Percentiles rank a stretch among this genome's conserved stretches.
These are phyloP conservation scores for Poecilia velifera DNA, from an alignment of 2,797 vertebrate species.

Conservation along the genomic window DNA sequence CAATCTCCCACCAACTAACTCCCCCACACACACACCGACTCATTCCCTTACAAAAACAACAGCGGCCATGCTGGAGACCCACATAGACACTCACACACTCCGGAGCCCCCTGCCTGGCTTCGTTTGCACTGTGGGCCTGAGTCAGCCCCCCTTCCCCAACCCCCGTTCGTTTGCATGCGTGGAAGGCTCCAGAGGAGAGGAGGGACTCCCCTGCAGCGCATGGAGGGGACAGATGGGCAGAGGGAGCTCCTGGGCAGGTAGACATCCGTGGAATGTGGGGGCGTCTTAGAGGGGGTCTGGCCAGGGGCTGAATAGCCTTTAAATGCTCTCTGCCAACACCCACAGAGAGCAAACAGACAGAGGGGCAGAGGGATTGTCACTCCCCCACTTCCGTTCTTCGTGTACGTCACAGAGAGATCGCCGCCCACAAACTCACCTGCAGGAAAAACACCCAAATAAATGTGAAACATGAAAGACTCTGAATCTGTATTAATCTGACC, in stretches of 20 bases:
- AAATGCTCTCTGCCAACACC: constrained; percentile 65
- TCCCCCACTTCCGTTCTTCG: constrained; percentile 53
- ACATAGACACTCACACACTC: constrained; percentile 39
- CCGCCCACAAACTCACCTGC: constrained; percentile 77
- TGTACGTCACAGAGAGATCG: constrained; percentile 66
- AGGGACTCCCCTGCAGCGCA: constrained; percentile 34
- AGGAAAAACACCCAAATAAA: constrained; percentile 71
- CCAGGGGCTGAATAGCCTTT: constrained; percentile 69
- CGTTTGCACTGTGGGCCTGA: constrained; percentile 68
- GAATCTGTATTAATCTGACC: constrained; percentile 59
- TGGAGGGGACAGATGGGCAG: constrained; percentile 79
- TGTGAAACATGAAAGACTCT: constrained; percentile 65
- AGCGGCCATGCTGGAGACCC: constrained; percentile 43
- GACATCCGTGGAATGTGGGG: constrained; percentile 81
- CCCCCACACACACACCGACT: constrained; percentile 44
- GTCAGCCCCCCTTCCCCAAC: constrained; percentile 50
- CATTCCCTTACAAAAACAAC: constrained; percentile 47
- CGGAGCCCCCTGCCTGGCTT: constrained; percentile 52
- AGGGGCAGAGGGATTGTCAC: constrained; percentile 72
- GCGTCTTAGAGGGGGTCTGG: constrained; percentile 63
- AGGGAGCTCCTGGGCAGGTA: constrained; percentile 82
- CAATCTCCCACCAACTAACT: constrained; percentile 54
- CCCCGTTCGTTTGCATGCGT: constrained; percentile 32
- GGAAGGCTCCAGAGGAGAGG: constrained; percentile 25
- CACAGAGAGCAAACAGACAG: constrained; percentile 56